Conservation (phyloP, 1,140 invertebrate genomes). For the Drosophila quadrilineata region DNA sequence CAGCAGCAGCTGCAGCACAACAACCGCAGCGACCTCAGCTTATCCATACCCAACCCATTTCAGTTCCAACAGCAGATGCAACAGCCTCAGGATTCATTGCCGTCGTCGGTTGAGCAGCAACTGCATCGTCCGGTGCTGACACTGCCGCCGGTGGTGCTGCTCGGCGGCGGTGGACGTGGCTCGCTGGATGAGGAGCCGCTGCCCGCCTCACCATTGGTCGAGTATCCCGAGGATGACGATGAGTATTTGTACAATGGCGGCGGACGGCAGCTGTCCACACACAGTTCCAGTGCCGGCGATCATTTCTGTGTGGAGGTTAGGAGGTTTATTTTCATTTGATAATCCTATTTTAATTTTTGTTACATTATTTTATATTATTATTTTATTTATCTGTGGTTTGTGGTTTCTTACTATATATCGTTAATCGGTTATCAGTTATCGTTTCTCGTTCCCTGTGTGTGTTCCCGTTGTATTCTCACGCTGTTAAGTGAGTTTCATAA, state of each 20-base stretch:
- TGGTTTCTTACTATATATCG: constrained; percentile 19
- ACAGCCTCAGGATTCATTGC: background rate
- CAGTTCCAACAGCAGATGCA: constrained; percentile 47
- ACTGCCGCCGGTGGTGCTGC: constrained; percentile 75
- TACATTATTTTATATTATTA: too few relatives aligned
- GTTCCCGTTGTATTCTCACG: too few relatives aligned
- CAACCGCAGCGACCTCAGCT: constrained; percentile 31
- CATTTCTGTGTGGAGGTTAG: constrained; percentile 81
- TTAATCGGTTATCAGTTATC: constrained; percentile 10
- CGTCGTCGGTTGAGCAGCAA: constrained; percentile 52
- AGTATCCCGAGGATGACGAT: constrained; percentile 88
- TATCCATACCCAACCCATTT: constrained; percentile 54
- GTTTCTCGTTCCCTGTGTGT: too few relatives aligned
- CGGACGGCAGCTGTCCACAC: constrained; percentile 51
- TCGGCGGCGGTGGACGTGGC: constrained; percentile 61
- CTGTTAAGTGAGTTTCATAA: too few relatives aligned
- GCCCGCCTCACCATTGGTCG: constrained; percentile 77
- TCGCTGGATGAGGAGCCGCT: constrained; percentile 57
- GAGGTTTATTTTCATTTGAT: constrained; percentile 63
- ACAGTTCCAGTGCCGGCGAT: constrained; percentile 73
- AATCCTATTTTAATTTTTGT: constrained; percentile 42
- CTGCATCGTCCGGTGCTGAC: constrained; percentile 80
- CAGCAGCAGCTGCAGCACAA: constrained; percentile 19
- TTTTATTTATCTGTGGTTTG: constrained; percentile 40
- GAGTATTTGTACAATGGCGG: constrained; percentile 47